Evolutionary conservation across 2,888 invertebrate genomes (phyloP).

Genomic region (Pseudococcus jackbeardsleyi): DNA sequence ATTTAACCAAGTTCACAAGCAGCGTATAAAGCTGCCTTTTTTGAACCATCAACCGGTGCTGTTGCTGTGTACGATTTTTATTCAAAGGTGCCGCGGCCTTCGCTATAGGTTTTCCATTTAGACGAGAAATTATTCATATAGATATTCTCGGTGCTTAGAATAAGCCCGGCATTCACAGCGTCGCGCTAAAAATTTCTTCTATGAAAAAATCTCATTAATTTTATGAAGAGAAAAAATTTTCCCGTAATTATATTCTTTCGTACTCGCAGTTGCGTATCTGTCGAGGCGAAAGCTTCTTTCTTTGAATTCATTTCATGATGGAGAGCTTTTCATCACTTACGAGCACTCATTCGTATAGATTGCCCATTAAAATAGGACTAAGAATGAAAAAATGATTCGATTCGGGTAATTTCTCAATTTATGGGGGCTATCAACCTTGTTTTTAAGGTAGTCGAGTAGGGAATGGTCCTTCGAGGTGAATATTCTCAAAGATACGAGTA

Average conservation of each 20-base stretch:
- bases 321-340: no score
- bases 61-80: not conserved
- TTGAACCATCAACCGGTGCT: not conserved
- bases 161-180: not conserved
- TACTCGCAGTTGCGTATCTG: not conserved
- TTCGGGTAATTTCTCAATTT: no score
- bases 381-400: no score
- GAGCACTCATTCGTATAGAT: no score
- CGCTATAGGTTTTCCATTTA: not conserved
- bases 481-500: no score
- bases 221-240: conserved; percentile 31
- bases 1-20: conserved; percentile 5
- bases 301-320: not conserved
- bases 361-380: no score
- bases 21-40: conserved; percentile 16
- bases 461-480: no score
- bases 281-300: not conserved
- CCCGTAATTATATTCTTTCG: conserved; percentile 4
- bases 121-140: conserved; percentile 17
- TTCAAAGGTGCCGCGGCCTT: not conserved
- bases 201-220: conserved; percentile 28
- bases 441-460: no score
- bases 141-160: not conserved
- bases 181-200: not conserved
- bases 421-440: no score